Evolutionary conservation across 2,888 invertebrate species (phyloP), one percentile per base, ranked within the genome.

Genomic region (Cosmia trapezina): DNA sequence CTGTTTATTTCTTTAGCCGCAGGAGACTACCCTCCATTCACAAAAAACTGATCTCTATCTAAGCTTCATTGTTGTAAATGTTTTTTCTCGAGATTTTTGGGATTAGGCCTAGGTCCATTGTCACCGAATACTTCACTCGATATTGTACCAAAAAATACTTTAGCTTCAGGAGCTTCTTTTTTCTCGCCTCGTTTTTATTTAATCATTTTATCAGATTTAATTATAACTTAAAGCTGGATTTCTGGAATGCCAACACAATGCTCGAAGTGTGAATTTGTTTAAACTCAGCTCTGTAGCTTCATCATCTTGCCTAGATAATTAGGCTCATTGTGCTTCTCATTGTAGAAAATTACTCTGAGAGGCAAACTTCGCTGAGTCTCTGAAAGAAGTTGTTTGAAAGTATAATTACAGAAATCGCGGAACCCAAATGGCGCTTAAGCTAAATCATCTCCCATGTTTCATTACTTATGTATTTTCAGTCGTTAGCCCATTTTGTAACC

Each of bases 1-100:
- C 80, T 81, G 63, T 75, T 75, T 77, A 73, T 78, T 84, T 77
- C 75, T 59, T 54, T 59, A 73, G 62, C 74, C 47, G 53, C 81
- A 65, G 79, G 67, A 79, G 41, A 61, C 64, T 62, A 19, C 19
- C 66, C 60, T n/a, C 49, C n/a, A 61, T 82, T 62, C 43, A 62
- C 72, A 54, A 66, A 70, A 72, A 76, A 69, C 66, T 80, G 64
- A 79, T 77, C 70, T 78, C 68, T 64, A 74, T 73, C 64, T 51
- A 37, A 74, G 54, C 47, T n/a, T 28, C 61, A 56, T 72, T 75
- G 56, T 75, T 66, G 51, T 70, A 70, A 63, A 73, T 73, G 61
- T 61, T 41, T 56, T 75, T 60, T 56, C 49, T 67, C 22, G 14
- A 62, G 45, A 66, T 71, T 62, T 62, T 56, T 59, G 12, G 60